phyloP scores from a whole-genome alignment of 2,113 vertebrate species.

The Hymenochirus boettgeri region DNA sequence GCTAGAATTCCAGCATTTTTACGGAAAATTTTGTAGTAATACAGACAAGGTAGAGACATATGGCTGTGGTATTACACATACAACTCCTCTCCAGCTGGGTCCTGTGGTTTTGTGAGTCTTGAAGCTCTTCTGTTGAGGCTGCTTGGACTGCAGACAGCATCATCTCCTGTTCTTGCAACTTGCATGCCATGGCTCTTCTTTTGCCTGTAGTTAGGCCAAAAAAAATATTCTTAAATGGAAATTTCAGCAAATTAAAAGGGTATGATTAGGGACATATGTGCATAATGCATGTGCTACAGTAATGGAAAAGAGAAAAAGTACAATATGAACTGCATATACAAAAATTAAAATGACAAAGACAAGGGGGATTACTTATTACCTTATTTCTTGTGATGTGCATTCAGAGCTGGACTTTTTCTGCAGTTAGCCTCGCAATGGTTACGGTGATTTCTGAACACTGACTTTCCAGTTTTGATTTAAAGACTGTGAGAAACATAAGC shows the following conservation, averaged over 20 bases:
- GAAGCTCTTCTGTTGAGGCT: conserved; percentile 54
- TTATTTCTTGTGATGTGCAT: conserved; percentile 55
- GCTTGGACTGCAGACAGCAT: conserved; percentile 56
- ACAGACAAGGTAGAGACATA: neutral
- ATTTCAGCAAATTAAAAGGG: neutral
- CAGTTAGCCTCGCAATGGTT: conserved; percentile 47
- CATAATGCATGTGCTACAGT: neutral
- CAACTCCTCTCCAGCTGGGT: conserved; percentile 57
- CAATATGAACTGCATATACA: neutral
- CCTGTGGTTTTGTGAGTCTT: conserved; percentile 53
- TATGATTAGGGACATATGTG: neutral
- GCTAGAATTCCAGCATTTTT: no score
- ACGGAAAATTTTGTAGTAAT: no score
- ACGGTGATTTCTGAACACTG: conserved; percentile 59
- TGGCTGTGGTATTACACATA: no score
- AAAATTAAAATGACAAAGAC: neutral
- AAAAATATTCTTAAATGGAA: neutral
- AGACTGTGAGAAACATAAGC: conserved; percentile 46
- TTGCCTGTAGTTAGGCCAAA: conserved; percentile 49
- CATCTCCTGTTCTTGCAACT: conserved; percentile 59
- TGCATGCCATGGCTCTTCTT: conserved; percentile 54
- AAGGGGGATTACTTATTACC: conserved; percentile 48
- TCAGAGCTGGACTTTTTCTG: conserved; percentile 57
- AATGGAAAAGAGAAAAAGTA: neutral
- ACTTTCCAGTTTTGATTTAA: conserved; percentile 56